phyloP scores from a whole-genome alignment of 2,888 invertebrate species.

The Diogma glabrata region DNA sequence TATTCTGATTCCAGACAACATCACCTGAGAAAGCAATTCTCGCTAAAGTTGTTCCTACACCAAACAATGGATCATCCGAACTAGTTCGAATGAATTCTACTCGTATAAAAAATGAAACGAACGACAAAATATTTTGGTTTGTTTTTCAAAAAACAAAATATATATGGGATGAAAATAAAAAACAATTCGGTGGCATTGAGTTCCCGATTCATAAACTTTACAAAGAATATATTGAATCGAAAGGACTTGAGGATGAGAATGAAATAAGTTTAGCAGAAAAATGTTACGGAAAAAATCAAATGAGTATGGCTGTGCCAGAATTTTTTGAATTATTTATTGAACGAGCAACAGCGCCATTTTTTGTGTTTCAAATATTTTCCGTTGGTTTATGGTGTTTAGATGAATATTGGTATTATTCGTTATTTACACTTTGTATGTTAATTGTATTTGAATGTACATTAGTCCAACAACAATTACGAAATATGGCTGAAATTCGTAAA shows the following conservation, averaged over 20 bases:
- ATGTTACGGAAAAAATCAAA: constrained; percentile 80
- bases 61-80: constrained; percentile 96
- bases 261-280: constrained; percentile 63
- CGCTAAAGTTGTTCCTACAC: constrained; percentile 90
- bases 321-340: constrained; percentile 95
- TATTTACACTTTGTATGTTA: constrained; percentile 92
- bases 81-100: constrained; percentile 66
- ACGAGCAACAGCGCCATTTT: constrained; percentile 97
- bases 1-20: constrained; percentile 44
- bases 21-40: constrained; percentile 66
- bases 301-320: constrained; percentile 86
- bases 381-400: constrained; percentile 98
- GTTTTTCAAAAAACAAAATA: constrained; percentile 97
- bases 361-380: constrained; percentile 99
- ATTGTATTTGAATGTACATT: constrained; percentile 95
- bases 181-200: constrained; percentile 65
- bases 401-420: constrained; percentile 96
- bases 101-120: constrained; percentile 44
- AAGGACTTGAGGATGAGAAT: constrained; percentile 77
- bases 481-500: constrained; percentile 97
- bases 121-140: constrained; percentile 60
- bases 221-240: constrained; percentile 66
- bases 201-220: constrained; percentile 70
- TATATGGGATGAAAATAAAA: constrained; percentile 73
- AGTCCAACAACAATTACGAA: constrained; percentile 93